Evolutionary conservation across 2,888 invertebrate species (phyloP).

Genomic region (Thyatira batis): DNA sequence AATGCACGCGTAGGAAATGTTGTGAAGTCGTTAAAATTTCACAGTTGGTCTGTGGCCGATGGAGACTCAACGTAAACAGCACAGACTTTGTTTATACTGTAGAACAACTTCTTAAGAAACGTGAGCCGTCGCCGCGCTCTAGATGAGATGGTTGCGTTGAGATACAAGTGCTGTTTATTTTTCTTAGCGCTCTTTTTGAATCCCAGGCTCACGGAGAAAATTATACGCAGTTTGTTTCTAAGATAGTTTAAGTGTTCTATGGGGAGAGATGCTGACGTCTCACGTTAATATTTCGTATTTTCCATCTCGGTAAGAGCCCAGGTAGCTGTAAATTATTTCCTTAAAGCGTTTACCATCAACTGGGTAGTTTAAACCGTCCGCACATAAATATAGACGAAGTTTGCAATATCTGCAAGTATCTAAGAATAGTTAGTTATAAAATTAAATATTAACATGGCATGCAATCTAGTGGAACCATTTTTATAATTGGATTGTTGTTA

Average conservation of each 20-base stretch:
- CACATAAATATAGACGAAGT: background rate
- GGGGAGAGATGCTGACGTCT: constrained; percentile 23
- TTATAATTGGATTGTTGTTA: background rate
- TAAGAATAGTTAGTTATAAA: background rate
- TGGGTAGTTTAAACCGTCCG: background rate
- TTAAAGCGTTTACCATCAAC: constrained; percentile 1
- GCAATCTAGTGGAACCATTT: background rate
- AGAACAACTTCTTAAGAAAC: constrained; percentile 66
- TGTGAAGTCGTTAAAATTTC: constrained; percentile 49
- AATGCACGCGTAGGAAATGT: constrained; percentile 16
- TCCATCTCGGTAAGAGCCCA: constrained; percentile 17
- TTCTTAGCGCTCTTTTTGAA: constrained; percentile 64
- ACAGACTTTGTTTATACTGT: constrained; percentile 63
- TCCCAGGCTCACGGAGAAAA: constrained; percentile 54
- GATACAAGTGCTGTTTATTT: constrained; percentile 74
- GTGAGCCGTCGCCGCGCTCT: constrained; percentile 56
- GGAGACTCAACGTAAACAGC: constrained; percentile 60
- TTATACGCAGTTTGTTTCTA: constrained; percentile 62
- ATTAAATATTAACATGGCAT: background rate
- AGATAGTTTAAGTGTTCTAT: constrained; percentile 52
- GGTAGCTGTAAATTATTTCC: constrained; percentile 12
- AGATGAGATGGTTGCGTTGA: constrained; percentile 74
- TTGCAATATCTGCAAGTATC: background rate
- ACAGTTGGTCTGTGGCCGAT: constrained; percentile 38
- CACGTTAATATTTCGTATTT: constrained; percentile 26